Conservation (phyloP, 2,888 invertebrate genomes). For the Notodonta ziczac region DNA sequence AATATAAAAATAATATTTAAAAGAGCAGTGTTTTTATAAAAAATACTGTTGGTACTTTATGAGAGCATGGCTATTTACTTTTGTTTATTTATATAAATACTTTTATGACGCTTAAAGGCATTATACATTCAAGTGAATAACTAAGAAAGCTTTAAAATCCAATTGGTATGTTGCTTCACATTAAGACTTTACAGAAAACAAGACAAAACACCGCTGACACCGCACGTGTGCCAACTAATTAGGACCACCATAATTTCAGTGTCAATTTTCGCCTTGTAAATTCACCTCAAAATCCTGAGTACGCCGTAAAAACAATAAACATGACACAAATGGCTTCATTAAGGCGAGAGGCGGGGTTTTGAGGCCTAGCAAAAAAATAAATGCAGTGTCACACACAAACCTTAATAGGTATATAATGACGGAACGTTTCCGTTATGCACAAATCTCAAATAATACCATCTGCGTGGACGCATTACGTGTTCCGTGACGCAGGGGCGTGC, state of each 20-base stretch:
- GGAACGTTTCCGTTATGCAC: slow-evolving; percentile 72
- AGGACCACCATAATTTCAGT: slow-evolving; percentile 64
- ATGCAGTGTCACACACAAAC: slow-evolving; percentile 61
- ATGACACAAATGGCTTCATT: slow-evolving; percentile 83
- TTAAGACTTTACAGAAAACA: slow-evolving; percentile 18
- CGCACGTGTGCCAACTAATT: slow-evolving; percentile 67
- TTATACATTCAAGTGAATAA: slow-evolving; percentile 16
- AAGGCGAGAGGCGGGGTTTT: slow-evolving; percentile 70
- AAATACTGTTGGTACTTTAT: no score
- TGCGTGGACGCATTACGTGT: slow-evolving; percentile 60
- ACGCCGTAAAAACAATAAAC: slow-evolving; percentile 81
- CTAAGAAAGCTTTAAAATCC: slow-evolving; percentile 25
- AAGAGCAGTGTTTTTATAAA: no score
- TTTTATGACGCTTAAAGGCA: background rate
- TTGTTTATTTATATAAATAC: background rate
- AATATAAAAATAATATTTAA: no score
- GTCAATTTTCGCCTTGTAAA: slow-evolving; percentile 81
- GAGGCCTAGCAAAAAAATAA: slow-evolving; percentile 73
- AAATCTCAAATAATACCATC: slow-evolving; percentile 69
- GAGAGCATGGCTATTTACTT: no score
- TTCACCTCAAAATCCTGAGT: slow-evolving; percentile 76
- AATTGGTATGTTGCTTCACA: slow-evolving; percentile 21
- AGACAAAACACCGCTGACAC: slow-evolving; percentile 39
- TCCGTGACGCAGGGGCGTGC: slow-evolving; percentile 58
- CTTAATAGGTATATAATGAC: slow-evolving; percentile 81